Evolutionary conservation across 2,888 invertebrate genomes (phyloP).

Genomic region (Alentia gelatinosa): DNA sequence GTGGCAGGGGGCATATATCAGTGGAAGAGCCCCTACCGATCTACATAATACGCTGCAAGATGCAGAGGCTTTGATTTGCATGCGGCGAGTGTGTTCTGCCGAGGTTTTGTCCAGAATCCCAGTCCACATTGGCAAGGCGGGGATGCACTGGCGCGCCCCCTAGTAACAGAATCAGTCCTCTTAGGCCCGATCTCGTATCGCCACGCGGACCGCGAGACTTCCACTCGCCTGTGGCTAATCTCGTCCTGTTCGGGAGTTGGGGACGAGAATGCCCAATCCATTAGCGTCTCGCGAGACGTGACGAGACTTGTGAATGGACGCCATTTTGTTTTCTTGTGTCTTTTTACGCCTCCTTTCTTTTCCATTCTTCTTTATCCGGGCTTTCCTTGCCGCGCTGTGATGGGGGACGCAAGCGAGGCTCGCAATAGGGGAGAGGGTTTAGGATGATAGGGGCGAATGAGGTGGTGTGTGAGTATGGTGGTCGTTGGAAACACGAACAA

Average conservation of each 20-base stretch:
- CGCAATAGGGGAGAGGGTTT: too few relatives aligned
- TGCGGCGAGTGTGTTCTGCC: background rate
- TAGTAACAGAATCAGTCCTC: constrained; percentile 7
- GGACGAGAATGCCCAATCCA: constrained; percentile 45
- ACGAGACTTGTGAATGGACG: background rate
- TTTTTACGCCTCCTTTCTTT: background rate
- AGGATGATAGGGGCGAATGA: too few relatives aligned
- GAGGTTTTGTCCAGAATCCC: too few relatives aligned
- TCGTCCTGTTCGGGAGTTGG: constrained; percentile 25
- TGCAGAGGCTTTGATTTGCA: background rate
- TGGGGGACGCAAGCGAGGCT: background rate
- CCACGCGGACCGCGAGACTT: background rate
- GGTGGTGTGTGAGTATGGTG: too few relatives aligned
- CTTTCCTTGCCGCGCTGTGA: background rate
- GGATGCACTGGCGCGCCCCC: background rate
- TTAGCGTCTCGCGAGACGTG: constrained; percentile 40
- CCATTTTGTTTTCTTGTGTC: background rate
- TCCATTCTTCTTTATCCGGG: background rate
- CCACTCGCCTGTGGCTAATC: constrained; percentile 31
- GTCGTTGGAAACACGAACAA: background rate
- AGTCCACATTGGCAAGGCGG: background rate
- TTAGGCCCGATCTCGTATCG: background rate
- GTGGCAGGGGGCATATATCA: background rate
- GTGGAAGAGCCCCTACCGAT: background rate
- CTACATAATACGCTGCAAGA: constrained; percentile 19